A percentile compares a stretch with the other conserved stretches of the same genome.
phyloP scores from a whole-genome alignment of 2,888 invertebrate species.

The Platycheirus rosarum region DNA sequence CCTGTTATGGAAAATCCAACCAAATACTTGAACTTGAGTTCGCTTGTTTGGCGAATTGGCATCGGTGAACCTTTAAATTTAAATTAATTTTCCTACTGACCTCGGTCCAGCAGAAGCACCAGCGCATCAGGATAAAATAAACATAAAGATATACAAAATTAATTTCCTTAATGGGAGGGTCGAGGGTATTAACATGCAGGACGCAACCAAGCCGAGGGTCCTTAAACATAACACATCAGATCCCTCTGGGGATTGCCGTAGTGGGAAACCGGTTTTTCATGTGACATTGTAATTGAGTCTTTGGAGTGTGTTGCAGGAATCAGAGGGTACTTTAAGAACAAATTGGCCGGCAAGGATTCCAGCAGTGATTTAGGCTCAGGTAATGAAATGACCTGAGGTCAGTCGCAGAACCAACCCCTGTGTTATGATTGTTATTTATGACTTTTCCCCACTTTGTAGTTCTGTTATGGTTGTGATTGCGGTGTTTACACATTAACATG shows the following conservation, averaged over 20 bases:
- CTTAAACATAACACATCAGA: slow-evolving; percentile 20
- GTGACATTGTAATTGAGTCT: slow-evolving; percentile 44
- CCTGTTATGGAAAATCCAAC: slow-evolving; percentile 17
- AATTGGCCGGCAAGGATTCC: slow-evolving; percentile 64
- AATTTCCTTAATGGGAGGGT: slow-evolving; percentile 16
- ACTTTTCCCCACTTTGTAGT: not conserved
- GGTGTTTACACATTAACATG: slow-evolving; percentile 62
- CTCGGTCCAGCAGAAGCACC: slow-evolving; percentile 49
- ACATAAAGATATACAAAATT: slow-evolving; percentile 3
- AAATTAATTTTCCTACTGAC: slow-evolving; percentile 63
- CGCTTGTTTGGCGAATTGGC: slow-evolving; percentile 39
- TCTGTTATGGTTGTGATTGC: slow-evolving; percentile 37
- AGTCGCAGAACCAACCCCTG: slow-evolving; percentile 35
- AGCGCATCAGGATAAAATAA: slow-evolving; percentile 28
- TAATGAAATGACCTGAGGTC: slow-evolving; percentile 69
- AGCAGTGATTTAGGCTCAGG: slow-evolving; percentile 42
- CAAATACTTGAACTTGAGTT: slow-evolving; percentile 58
- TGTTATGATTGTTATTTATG: slow-evolving; percentile 29
- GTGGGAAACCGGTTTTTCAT: slow-evolving; percentile 44
- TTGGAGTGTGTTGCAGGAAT: slow-evolving; percentile 18
- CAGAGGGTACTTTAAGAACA: slow-evolving; percentile 41
- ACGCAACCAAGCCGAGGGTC: slow-evolving; percentile 13
- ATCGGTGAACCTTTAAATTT: slow-evolving; percentile 57
- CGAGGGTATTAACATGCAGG: slow-evolving; percentile 18
- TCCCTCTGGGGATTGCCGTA: slow-evolving; percentile 33